Evolutionary conservation across 2,113 vertebrate genomes (phyloP).

Genomic region (Falco punctatus): DNA sequence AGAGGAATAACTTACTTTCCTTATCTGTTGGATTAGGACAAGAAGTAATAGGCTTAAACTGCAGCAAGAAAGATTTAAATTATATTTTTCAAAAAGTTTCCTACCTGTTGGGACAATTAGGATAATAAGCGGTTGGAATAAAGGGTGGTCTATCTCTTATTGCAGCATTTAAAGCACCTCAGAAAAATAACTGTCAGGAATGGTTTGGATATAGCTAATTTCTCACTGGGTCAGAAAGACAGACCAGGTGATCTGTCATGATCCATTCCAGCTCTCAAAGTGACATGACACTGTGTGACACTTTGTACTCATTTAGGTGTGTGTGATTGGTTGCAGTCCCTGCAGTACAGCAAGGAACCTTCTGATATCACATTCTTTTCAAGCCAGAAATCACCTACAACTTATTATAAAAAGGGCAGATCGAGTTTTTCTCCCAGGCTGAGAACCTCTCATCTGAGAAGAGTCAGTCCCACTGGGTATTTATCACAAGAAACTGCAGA

Average conservation of each 20-base stretch:
- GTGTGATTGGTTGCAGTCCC: not conserved
- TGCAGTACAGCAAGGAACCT: not conserved
- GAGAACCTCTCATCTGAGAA: not conserved
- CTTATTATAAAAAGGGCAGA: slow-evolving; percentile 13
- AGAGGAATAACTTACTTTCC: not conserved
- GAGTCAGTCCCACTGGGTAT: not conserved
- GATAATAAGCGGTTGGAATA: not conserved
- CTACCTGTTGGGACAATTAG: not conserved
- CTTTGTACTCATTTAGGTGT: not conserved
- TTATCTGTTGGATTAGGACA: not conserved
- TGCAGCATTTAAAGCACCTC: not conserved
- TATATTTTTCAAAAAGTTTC: not conserved
- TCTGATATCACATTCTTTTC: not conserved
- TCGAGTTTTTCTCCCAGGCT: not conserved
- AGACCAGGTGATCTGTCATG: slow-evolving; percentile 41
- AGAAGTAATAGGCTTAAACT: not conserved
- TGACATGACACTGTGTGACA: not conserved
- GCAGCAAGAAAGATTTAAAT: not conserved
- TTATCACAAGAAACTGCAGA: not conserved
- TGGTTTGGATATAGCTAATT: slow-evolving; percentile 20
- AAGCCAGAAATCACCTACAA: not conserved
- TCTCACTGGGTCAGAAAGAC: slow-evolving; percentile 3
- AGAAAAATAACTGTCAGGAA: slow-evolving; percentile 36
- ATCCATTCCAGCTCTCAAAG: slow-evolving; percentile 2
- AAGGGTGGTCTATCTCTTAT: not conserved